Evolutionary conservation across 2,888 invertebrate genomes (phyloP), one percentile per base, ranked within the genome.

Genomic region (Cistogaster globosa): DNA sequence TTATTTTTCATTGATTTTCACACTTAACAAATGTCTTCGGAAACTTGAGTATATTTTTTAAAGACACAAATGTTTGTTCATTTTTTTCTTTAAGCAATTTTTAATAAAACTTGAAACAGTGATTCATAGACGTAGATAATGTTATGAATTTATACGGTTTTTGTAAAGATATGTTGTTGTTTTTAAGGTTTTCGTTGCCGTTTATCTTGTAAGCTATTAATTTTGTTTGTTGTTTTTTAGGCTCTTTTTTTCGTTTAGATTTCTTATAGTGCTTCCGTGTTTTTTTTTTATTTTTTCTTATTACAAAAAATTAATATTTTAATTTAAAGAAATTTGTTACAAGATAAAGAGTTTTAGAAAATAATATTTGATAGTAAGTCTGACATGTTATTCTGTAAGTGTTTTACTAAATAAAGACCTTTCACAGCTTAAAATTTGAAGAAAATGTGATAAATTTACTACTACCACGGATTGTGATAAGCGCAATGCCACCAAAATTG

Each of bases 1-100:
- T 74, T 82, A 48, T 81, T 84, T 77, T 81, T 78, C 83, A 85
- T 71, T 77, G 82, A 86, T 86, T 84, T 86, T 86, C 80, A 84
- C 86, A 83, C 86, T 86, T 84, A 83, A 74, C 75, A 82, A 85
- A 85, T 85, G 84, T 71, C 42, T 85, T 79, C 65, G 65, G 78
- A 85, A 82, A 85, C 71, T 42, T 67, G 71, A 85, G 85, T 38
- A 65, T 22, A 60, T 82, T 65, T 82, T 76, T 55, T 78, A 20
- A 18, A 11, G 18, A 53, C 18, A 11, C 0, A 53, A 58, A 1
- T 48, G 22, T 72, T 6, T 65, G 36, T 71, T 6, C 67, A n/a
- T 53, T n/a, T n/a, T n/a, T 32, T 32, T 4, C 4, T 32, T 68
- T 65, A 18, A 16, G 67, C 53, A 74, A 74, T 58, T 65, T n/a